Conservation (phyloP, 2,797 vertebrate genomes). For the Platyrinchus mystaceus region DNA sequence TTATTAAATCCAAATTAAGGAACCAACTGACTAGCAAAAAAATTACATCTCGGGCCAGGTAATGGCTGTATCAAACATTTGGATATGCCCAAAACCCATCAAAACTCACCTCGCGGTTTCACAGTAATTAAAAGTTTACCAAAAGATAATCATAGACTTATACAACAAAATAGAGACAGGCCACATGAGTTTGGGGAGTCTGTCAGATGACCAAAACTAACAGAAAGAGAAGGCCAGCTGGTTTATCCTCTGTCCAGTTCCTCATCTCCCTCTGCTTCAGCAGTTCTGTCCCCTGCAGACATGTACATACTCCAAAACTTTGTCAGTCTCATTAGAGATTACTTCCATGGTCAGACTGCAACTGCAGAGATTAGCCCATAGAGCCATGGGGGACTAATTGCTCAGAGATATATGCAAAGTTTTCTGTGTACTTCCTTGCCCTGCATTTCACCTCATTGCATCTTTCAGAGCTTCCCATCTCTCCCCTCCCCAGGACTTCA, state of each 20-base stretch:
- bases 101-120: background rate
- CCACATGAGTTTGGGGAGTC: background rate
- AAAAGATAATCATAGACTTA: background rate
- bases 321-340: background rate
- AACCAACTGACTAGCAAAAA: constrained; percentile 42
- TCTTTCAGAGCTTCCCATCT: background rate
- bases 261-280: background rate
- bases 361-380: background rate
- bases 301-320: background rate
- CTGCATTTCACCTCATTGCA: rapidly evolving
- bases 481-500: background rate
- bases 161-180: background rate
- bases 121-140: background rate
- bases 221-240: background rate
- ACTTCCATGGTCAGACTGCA: background rate
- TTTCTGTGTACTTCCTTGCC: background rate
- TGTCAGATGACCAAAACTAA: background rate
- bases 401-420: background rate
- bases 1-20: constrained; percentile 53
- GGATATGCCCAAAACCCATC: background rate
- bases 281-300: background rate
- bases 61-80: constrained; percentile 23
- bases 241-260: background rate
- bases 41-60: background rate
- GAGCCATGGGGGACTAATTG: background rate